Conservation (phyloP, 2,113 vertebrate genomes). For the Alligator sinensis region DNA sequence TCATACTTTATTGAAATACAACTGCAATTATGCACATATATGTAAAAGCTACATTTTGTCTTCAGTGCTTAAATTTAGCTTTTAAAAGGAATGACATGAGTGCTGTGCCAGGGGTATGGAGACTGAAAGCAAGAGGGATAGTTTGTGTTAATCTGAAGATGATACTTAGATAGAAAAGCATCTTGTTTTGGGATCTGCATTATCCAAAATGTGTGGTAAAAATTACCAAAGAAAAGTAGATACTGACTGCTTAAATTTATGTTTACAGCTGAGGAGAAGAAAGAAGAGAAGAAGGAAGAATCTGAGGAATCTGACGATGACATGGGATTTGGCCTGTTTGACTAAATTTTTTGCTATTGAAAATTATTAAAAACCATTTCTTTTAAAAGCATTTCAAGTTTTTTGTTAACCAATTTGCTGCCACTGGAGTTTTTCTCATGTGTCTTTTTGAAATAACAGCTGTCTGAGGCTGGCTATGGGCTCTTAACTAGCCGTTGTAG, state of each 20-base stretch:
- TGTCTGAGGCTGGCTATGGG: neutral
- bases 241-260: neutral
- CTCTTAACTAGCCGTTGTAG: neutral
- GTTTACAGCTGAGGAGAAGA: constrained; percentile 85
- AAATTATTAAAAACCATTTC: constrained; percentile 77
- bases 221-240: neutral
- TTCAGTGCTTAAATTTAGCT: neutral
- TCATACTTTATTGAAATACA: no score
- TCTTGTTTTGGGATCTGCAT: neutral
- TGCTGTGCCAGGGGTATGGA: neutral
- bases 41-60: neutral
- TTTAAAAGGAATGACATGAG: neutral
- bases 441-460: neutral
- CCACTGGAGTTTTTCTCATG: neutral
- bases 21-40: neutral
- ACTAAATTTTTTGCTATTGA: constrained; percentile 80
- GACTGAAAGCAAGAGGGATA: neutral
- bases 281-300: constrained; percentile 97
- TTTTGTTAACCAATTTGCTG: neutral
- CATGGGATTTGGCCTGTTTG: constrained; percentile 97
- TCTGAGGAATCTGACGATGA: constrained; percentile 97
- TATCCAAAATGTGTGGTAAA: neutral
- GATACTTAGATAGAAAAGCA: neutral
- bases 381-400: neutral
- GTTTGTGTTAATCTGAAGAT: neutral